Evolutionary conservation across 2,888 invertebrate species (phyloP).

Genomic region (Epiblema foenella): DNA sequence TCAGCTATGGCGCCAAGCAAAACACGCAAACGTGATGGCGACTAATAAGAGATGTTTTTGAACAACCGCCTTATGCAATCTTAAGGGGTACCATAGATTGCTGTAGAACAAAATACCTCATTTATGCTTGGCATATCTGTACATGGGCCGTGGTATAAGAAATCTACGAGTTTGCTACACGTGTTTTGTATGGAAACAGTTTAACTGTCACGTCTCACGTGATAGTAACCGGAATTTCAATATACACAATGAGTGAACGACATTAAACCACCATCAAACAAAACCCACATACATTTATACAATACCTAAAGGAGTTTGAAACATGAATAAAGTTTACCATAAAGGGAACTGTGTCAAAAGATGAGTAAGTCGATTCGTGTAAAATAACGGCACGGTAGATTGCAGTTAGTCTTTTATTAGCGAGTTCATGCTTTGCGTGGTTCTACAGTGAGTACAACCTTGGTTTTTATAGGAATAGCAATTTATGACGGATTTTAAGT

Average conservation of each 20-base stretch:
- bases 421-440: conserved; percentile 10
- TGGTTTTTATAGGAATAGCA: background rate
- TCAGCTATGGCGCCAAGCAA: no score
- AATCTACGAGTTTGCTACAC: no score
- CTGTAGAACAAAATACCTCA: no score
- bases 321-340: conserved; percentile 31
- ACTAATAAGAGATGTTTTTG: no score
- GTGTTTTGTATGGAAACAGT: background rate
- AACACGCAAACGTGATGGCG: no score
- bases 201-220: background rate
- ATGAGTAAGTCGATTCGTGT: conserved; percentile 29
- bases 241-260: background rate
- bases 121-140: no score
- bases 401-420: conserved; percentile 31
- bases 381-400: conserved; percentile 34
- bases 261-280: background rate
- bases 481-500: background rate
- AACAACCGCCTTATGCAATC: no score
- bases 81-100: no score
- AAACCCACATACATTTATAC: background rate
- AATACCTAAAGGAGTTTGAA: conserved; percentile 11
- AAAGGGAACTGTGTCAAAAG: conserved; percentile 33
- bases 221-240: background rate
- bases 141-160: no score
- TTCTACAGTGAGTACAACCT: background rate